Percentiles rank a stretch among this genome's conserved stretches.
These are phyloP conservation scores for Eudasyphora cyanicolor DNA, from an alignment of 2,888 invertebrate species.

Conservation along the genomic window DNA sequence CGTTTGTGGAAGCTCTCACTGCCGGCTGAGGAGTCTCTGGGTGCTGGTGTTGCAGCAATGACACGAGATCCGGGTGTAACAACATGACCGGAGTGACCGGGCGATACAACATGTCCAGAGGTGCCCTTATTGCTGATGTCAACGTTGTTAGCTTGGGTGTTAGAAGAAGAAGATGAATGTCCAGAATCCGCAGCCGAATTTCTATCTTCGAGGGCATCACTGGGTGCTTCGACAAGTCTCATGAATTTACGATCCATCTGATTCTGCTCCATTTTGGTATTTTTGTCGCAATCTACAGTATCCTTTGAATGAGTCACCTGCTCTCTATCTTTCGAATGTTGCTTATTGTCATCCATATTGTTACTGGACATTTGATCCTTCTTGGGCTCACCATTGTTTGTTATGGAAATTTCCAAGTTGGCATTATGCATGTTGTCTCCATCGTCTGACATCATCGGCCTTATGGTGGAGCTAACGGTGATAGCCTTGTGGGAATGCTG, in stretches of 20 bases:
- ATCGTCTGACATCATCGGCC: conserved; percentile 64
- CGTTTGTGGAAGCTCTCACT: conserved; percentile 83
- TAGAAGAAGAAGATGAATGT: conserved; percentile 36
- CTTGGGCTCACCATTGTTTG: conserved; percentile 40
- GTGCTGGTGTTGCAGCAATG: conserved; percentile 82
- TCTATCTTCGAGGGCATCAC: conserved; percentile 64
- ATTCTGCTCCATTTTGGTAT: conserved; percentile 66
- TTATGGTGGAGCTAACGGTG: conserved; percentile 71
- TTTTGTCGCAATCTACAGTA: conserved; percentile 70
- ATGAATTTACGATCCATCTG: conserved; percentile 80
- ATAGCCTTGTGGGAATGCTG: conserved; percentile 69
- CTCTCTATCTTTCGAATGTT: conserved; percentile 14
- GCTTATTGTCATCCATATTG: not conserved
- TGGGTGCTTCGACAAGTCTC: conserved; percentile 80
- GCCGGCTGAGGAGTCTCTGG: conserved; percentile 80
- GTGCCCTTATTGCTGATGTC: conserved; percentile 78
- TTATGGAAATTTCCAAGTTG: conserved; percentile 58
- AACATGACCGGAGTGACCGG: conserved; percentile 69
- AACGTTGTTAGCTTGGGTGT: conserved; percentile 68
- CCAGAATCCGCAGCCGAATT: conserved; percentile 45
- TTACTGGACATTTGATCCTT: conserved; percentile 11
- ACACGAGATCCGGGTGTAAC: conserved; percentile 81
- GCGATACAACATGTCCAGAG: conserved; percentile 77
- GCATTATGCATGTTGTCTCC: conserved; percentile 40
- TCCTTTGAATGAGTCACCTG: conserved; percentile 47